Base-by-base conservation (phyloP, 2,113 vertebrate genomes). In the Mustela lutreola region DNA sequence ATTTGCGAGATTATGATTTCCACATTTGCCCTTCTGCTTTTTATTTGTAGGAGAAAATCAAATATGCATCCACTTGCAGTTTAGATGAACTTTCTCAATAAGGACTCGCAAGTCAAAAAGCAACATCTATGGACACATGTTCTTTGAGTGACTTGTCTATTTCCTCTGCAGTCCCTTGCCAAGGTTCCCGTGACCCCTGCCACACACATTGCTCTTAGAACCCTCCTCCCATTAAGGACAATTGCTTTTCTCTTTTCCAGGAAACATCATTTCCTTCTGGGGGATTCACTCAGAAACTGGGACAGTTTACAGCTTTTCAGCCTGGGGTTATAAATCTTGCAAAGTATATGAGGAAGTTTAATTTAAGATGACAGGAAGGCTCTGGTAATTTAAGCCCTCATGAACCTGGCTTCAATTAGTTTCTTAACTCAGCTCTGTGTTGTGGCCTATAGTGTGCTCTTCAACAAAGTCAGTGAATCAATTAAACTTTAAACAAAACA, bases 351-450 rank as follows among this genome's bases (percentile, higher is more conserved):
- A 96, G 92, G 63, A 95, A 84, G 87, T 96, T 92, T 97, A 97
- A 98, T 97, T 96, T 84, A 94, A 91, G 84, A 96, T 98, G 98
- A 97, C 97, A 97, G 88, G 81, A 90, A 97, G 60, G 75, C 91
- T 81, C 45, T 87, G 56, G 97, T 94, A 88, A 97, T 95, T 90
- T 92, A 97, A 97, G 50, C 90, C 76, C 45, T 86, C 31, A 0
- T 11, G 91, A 97, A 62, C 94, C 97, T 98, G 97, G 90, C 71
- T 96, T 96, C 95, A 97, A 92, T 98, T 97, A 97, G 92, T 85
- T 88, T 60, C 90, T 87, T 94, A 48, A 92, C 50, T 94, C 58
- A 80, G 63, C 81, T 94, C 97, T 96, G 8, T 96, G 92, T 94
- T 94, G 84, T 97, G 92, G 84, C 82, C 93, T 96, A 11, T 62